A percentile compares a stretch with the other conserved stretches of the same genome.
phyloP scores from a whole-genome alignment of 2,888 invertebrate species.

The Mythimna loreyi region DNA sequence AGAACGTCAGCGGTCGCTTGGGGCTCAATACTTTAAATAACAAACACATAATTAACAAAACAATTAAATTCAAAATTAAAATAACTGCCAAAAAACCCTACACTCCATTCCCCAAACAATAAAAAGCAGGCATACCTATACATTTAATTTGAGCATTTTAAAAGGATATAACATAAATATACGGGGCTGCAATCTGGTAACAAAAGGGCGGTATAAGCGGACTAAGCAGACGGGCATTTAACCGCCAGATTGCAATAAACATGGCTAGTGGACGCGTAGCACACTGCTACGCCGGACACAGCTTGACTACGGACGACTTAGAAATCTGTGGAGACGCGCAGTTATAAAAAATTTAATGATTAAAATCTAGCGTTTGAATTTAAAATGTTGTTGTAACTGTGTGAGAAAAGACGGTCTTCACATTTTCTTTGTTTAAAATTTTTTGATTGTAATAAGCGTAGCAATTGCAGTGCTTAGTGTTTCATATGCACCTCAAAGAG shows the following conservation, averaged over 20 bases:
- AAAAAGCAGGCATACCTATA: conserved; percentile 44
- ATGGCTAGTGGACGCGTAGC: conserved; percentile 85
- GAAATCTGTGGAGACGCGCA: conserved; percentile 66
- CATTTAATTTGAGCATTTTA: conserved; percentile 59
- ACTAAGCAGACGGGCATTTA: conserved; percentile 87
- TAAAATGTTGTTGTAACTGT: no score
- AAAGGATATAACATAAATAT: conserved; percentile 68
- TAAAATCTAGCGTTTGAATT: no score
- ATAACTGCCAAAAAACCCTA: conserved; percentile 13
- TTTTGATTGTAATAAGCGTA: no score
- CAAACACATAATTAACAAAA: background rate
- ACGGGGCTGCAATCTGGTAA: conserved; percentile 73
- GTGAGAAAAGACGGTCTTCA: no score
- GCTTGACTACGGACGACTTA: conserved; percentile 79
- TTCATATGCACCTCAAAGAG: no score
- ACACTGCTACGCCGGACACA: conserved; percentile 84
- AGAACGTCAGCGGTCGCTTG: no score
- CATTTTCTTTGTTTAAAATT: no score
- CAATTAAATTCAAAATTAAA: conserved; percentile 3
- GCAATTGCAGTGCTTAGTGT: no score
- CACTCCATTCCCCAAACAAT: conserved; percentile 35
- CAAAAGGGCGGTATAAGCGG: conserved; percentile 82
- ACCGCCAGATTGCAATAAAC: conserved; percentile 90
- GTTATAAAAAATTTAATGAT: background rate
- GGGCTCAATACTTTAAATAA: background rate